Conservation (phyloP, 2,797 vertebrate genomes). For the Decapterus maruadsi region DNA sequence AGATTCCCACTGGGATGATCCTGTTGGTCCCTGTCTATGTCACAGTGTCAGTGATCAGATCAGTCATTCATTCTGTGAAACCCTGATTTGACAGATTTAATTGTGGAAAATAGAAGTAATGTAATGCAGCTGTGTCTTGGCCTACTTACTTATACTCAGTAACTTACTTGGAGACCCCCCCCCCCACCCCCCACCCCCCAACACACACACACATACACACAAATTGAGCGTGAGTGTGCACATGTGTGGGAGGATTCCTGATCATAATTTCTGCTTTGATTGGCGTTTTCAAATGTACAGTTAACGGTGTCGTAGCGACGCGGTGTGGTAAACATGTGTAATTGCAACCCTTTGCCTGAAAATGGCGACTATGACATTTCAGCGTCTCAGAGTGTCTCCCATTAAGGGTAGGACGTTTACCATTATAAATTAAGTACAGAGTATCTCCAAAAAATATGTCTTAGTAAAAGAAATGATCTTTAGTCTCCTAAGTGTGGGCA, state of each 20-base stretch:
- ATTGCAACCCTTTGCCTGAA: conserved; percentile 24
- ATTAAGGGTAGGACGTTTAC: neutral
- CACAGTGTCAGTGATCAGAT: neutral
- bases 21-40: neutral
- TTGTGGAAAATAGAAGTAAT: no score
- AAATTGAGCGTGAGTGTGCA: neutral
- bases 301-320: conserved; percentile 36
- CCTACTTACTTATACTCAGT: no score
- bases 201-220: no score
- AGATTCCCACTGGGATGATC: neutral
- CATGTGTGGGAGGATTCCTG: neutral
- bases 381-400: neutral
- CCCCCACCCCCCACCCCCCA: no score
- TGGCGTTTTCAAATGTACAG: neutral
- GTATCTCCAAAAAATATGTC: no score
- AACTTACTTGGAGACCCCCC: no score
- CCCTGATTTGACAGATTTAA: neutral
- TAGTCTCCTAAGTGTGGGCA: neutral
- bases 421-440: no score
- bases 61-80: neutral
- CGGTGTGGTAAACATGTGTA: conserved; percentile 28
- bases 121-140: no score
- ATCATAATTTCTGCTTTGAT: neutral
- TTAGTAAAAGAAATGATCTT: neutral
- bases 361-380: conserved; percentile 5